Base-by-base conservation (phyloP, 2,888 invertebrate species). In the Ligdia adustata region DNA sequence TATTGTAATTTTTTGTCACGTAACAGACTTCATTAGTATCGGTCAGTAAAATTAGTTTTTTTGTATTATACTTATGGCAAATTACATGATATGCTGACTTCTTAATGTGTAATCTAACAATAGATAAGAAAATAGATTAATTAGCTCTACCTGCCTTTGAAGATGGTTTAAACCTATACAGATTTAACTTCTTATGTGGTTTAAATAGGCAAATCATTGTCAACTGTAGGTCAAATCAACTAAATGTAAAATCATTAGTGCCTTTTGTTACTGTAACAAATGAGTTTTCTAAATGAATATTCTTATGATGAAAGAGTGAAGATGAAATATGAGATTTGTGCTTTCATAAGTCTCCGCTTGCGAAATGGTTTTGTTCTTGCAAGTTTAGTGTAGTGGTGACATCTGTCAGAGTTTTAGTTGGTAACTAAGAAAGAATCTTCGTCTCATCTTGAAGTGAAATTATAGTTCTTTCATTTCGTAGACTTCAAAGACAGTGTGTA, bases 261-360 rank as follows among this genome's bases (percentile, higher is more conserved):
- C 27, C 14, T 33, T 45, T 27, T 28, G 27, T 33, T 35, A 40
- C 4, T 18, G 27, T 40, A 13, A 40, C 28, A 24, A 33, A 47
- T 22, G 15, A 24, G 33, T 27, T 26, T 9, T 7, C 14, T 28
- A 27, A 46, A 39, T 34, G 29, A 12, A 24, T 9, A 9, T 9
- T 9, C 14, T 42, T 22, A 28, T 32, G 37, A 13, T 11, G 41
- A 41, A 35, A 35, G 35, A 20, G 35, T 33, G 32, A 28, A 38
- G 47, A 37, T 41, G 40, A 47, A 29, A 37, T 37, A 47, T 41
- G 47, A 6, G 31, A 26, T 37, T 24, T 12, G 46, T 31, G 37
- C 48, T 38, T 42, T 42, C 41, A 6, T 35, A 31, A 40, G 28
- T 24, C 20, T 22, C 34, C 34, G 9, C 18, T 47, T 41, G 40